Evolutionary conservation across 2,797 vertebrate genomes (phyloP), one percentile per base, ranked within the genome.

Genomic region (Aplochiton taeniatus): DNA sequence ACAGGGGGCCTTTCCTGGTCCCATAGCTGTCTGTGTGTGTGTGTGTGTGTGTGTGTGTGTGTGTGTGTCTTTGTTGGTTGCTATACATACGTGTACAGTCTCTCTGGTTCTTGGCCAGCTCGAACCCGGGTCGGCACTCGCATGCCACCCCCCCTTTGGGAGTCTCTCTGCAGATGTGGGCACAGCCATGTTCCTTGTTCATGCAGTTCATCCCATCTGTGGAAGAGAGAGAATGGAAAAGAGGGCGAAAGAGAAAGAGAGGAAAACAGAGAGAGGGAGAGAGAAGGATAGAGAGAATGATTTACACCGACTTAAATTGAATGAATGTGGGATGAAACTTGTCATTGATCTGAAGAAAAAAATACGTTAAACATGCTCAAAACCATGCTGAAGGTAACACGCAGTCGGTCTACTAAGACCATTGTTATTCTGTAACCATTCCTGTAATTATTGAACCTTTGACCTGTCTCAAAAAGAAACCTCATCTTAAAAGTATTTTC

Each of bases 121-220:
- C 96, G 85, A 98, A 99, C 81, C 97, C 97, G 43, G 97, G 97
- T 65, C 97, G 94, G 86, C 97, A 99, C 88, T 98, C 96, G 58
- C 97, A 99, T 17, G 97, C 95, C 77, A 98, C 96, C 44, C 96
- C 97, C 47, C 95, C 95, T 93, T 98, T 99, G 70, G 97, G 94
- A 11, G 95, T 96, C 88, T 99, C 97, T 68, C 96, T 92, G 91
- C 97, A 99, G 93, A 99, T 98, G 86, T 99, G 96, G 78, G 95
- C 96, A 62, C 97, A 99, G 84, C 95, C 95, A 4, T 99, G 97
- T 69, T 98, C 93, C 91, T 98, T 99, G 90, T 99, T 99, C 97
- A 99, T 99, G 87, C 97, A 99, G 93, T 93, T 93, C 91, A 93
- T 93, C 69, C 92, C 91, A 62, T 93, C 91, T 93, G 85, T 20